phyloP scores from a whole-genome alignment of 2,888 invertebrate genomes.

The Heliconius ethilla region DNA sequence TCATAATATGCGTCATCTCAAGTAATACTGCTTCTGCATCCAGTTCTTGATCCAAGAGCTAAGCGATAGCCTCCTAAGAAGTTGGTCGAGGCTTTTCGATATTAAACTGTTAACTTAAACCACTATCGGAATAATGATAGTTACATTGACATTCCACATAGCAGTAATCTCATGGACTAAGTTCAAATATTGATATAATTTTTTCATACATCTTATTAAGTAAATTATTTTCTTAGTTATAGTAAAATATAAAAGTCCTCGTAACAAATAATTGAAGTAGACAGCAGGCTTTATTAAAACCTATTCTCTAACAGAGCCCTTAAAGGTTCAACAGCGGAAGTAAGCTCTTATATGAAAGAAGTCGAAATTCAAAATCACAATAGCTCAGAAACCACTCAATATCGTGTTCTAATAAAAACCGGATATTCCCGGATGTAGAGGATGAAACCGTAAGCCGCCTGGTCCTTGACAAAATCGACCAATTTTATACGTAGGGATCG shows the following conservation, averaged over 20 bases:
- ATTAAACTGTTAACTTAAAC: too few relatives aligned
- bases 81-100: too few relatives aligned
- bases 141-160: too few relatives aligned
- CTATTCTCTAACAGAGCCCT: constrained; percentile 40
- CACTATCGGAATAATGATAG: too few relatives aligned
- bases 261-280: neutral
- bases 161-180: too few relatives aligned
- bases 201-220: neutral
- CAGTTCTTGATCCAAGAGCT: too few relatives aligned
- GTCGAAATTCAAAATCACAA: constrained; percentile 67
- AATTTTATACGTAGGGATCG: constrained; percentile 4
- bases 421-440: constrained; percentile 65
- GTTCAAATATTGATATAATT: neutral
- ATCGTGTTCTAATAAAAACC: constrained; percentile 74
- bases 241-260: neutral
- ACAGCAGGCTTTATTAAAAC: neutral
- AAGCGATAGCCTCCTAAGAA: too few relatives aligned
- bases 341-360: constrained; percentile 64
- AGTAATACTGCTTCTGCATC: too few relatives aligned
- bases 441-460: constrained; percentile 62
- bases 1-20: too few relatives aligned
- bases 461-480: constrained; percentile 49
- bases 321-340: constrained; percentile 57
- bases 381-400: constrained; percentile 74
- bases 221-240: neutral